Conservation (phyloP, 2,888 invertebrate species). For the Platerodrilus igneus region DNA sequence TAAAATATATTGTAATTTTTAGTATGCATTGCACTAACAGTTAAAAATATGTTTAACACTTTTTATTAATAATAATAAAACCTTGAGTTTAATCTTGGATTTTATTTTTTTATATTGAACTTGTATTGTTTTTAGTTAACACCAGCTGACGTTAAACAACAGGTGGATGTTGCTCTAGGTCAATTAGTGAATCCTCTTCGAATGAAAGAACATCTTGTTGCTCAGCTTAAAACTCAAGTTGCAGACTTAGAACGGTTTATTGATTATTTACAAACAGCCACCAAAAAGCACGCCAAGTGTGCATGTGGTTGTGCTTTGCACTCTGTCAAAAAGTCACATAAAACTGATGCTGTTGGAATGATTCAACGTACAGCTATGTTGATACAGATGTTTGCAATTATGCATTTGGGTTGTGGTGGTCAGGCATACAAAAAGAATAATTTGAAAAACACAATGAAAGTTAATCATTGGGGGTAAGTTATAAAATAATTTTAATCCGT, state of each 20-base stretch:
- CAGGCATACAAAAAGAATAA: conserved; percentile 69
- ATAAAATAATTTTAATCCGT: conserved; percentile 10
- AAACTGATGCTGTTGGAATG: conserved; percentile 63
- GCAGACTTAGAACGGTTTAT: conserved; percentile 96
- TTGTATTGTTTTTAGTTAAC: conserved; percentile 57
- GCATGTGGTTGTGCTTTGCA: conserved; percentile 51
- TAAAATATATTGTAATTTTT: too few relatives aligned
- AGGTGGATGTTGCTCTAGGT: conserved; percentile 85
- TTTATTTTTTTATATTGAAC: too few relatives aligned
- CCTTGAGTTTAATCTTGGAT: too few relatives aligned
- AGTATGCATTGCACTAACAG: too few relatives aligned
- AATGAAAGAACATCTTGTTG: conserved; percentile 94
- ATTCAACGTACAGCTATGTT: conserved; percentile 85
- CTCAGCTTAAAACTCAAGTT: conserved; percentile 94
- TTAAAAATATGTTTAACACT: too few relatives aligned
- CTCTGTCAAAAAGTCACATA: conserved; percentile 43
- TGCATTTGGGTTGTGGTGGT: conserved; percentile 86
- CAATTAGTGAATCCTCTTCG: conserved; percentile 90
- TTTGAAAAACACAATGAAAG: conserved; percentile 75
- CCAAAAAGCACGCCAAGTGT: conserved; percentile 48
- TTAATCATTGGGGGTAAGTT: conserved; percentile 86
- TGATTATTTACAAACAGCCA: conserved; percentile 83
- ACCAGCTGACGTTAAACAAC: conserved; percentile 77
- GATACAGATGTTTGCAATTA: conserved; percentile 87
- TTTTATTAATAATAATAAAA: too few relatives aligned